These are phyloP conservation scores for Bradypodion pumilum DNA, from an alignment of 2,797 vertebrate species.

Conservation along the genomic window DNA sequence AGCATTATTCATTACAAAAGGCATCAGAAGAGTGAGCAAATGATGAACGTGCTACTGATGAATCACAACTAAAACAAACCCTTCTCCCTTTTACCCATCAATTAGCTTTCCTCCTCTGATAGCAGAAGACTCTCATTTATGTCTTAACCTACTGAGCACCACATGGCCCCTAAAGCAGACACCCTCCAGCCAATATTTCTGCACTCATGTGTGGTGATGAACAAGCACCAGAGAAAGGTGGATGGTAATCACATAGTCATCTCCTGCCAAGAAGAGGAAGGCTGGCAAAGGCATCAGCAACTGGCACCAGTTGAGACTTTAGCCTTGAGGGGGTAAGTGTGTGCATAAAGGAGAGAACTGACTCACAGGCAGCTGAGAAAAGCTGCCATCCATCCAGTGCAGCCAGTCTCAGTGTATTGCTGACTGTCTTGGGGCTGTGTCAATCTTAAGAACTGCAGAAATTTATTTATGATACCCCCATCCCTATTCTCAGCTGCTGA, in stretches of 20 bases:
- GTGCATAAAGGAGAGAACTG: constrained; percentile 1
- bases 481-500: neutral
- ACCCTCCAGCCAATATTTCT: constrained; percentile 7
- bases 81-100: neutral
- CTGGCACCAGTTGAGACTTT: constrained; percentile 7
- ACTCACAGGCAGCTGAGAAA: constrained; percentile 13
- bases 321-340: neutral
- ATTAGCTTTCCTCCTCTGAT: neutral
- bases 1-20: neutral
- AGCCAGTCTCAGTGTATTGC: neutral
- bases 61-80: neutral
- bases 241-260: neutral
- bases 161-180: constrained; percentile 6
- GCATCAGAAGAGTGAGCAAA: neutral
- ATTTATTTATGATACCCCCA: neutral
- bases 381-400: neutral
- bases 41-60: neutral
- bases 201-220: neutral
- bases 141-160: neutral
- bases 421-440: neutral
- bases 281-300: constrained; percentile 7
- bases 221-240: neutral
- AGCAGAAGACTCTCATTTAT: constrained; percentile 4
- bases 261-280: neutral
- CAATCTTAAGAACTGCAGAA: neutral